Percentiles rank a stretch among this genome's conserved stretches.
Conservation (phyloP, 2,113 vertebrate species). For the Sebastes fasciatus region DNA sequence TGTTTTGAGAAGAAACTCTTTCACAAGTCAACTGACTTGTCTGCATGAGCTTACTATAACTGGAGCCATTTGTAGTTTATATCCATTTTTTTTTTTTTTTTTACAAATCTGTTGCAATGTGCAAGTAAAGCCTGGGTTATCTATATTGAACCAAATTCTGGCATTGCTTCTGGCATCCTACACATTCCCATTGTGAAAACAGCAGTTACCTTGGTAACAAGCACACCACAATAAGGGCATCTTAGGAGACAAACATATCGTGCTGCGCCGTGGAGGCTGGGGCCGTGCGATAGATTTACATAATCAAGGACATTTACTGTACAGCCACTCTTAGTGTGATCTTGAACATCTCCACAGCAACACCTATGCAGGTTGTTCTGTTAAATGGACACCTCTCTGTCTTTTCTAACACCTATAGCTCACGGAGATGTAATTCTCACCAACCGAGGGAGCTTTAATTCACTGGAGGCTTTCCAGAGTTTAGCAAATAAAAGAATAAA, state of each 20-base stretch:
- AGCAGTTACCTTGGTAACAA: slow-evolving; percentile 85
- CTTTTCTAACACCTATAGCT: neutral
- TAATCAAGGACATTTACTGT: slow-evolving; percentile 81
- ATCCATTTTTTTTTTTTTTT: slow-evolving; percentile 50
- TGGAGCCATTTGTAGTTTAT: slow-evolving; percentile 50
- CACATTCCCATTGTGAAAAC: slow-evolving; percentile 84
- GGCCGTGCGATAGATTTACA: slow-evolving; percentile 72
- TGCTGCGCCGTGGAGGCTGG: slow-evolving; percentile 67
- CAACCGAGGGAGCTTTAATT: slow-evolving; percentile 9
- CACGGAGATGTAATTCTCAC: slow-evolving; percentile 16
- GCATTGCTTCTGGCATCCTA: slow-evolving; percentile 79
- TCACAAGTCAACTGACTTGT: slow-evolving; percentile 40
- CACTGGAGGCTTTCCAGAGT: slow-evolving; percentile 16
- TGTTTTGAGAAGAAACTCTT: slow-evolving; percentile 38
- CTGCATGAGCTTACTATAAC: slow-evolving; percentile 47
- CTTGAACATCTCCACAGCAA: slow-evolving; percentile 67
- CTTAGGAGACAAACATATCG: slow-evolving; percentile 76
- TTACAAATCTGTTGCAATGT: slow-evolving; percentile 61
- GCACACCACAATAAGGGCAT: slow-evolving; percentile 82
- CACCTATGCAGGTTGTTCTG: slow-evolving; percentile 36
- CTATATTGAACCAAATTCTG: slow-evolving; percentile 75
- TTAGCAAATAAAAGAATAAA: slow-evolving; percentile 23
- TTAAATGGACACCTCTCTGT: slow-evolving; percentile 16
- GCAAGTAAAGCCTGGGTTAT: slow-evolving; percentile 71
- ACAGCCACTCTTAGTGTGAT: slow-evolving; percentile 63